These are phyloP conservation scores for Peromyscus leucopus DNA, from an alignment of 2,113 vertebrate species.

Conservation along the genomic window DNA sequence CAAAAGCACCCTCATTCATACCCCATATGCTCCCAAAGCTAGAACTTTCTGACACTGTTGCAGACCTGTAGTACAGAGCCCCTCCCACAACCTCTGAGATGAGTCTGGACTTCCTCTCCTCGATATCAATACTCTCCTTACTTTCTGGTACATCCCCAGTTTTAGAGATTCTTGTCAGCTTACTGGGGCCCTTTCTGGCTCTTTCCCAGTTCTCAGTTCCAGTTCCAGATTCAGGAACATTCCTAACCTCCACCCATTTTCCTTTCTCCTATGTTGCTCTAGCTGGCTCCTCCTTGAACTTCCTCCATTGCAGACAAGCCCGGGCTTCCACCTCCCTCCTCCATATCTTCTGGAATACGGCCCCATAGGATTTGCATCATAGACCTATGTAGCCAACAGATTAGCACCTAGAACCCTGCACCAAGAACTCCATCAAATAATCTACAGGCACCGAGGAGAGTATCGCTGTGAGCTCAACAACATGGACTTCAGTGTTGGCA, in stretches of 20 bases:
- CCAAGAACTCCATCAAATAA: background rate
- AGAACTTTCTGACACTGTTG: background rate
- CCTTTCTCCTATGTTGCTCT: background rate
- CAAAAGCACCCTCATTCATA: background rate
- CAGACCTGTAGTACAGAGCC: background rate
- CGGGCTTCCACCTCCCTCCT: background rate
- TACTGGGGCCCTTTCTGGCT: background rate
- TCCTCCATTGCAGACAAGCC: background rate
- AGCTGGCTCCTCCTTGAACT: background rate
- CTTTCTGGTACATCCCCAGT: background rate
- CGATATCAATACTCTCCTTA: background rate
- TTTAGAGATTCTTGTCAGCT: background rate
- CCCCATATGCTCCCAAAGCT: background rate
- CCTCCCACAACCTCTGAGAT: background rate
- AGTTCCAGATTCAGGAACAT: background rate
- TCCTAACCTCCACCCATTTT: background rate
- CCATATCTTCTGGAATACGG: background rate
- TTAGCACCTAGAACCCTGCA: background rate
- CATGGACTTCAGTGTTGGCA: background rate
- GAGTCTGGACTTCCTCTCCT: no score
- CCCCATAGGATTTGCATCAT: background rate
- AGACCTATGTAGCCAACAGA: background rate
- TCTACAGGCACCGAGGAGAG: background rate
- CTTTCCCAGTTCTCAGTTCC: background rate
- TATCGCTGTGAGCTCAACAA: background rate